phyloP scores from a whole-genome alignment of 2,113 vertebrate species.

The Loxodonta africana region DNA sequence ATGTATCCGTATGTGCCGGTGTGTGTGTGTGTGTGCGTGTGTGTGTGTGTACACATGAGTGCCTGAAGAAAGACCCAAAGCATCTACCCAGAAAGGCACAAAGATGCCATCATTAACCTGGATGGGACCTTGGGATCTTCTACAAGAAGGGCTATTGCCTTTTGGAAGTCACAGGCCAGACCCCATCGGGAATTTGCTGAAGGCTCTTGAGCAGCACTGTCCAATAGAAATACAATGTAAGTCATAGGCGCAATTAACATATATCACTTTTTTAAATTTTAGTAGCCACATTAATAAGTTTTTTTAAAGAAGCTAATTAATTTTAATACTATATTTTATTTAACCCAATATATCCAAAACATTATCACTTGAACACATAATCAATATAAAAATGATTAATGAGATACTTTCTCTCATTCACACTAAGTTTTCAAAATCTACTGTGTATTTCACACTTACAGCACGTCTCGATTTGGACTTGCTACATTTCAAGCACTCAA shows the following conservation, averaged over 20 bases:
- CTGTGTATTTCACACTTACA: not conserved
- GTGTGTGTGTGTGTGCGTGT: not conserved
- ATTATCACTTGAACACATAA: not conserved
- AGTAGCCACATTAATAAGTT: not conserved
- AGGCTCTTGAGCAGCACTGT: not conserved
- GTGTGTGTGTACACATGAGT: not conserved
- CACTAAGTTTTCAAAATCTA: not conserved
- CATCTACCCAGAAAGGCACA: not conserved
- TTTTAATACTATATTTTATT: not conserved
- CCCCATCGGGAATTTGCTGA: not conserved
- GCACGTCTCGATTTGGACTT: not conserved
- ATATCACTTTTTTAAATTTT: not conserved
- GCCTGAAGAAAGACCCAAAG: not conserved
- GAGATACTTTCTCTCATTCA: not conserved
- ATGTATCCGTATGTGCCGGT: fast-evolving
- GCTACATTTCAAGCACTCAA: not conserved
- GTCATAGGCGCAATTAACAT: not conserved
- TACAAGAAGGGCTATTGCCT: not conserved
- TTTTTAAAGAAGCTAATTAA: not conserved
- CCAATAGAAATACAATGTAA: not conserved
- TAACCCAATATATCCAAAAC: not conserved
- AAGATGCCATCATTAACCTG: not conserved
- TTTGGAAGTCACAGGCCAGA: not conserved
- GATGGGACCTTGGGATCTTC: not conserved
- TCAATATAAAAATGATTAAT: not conserved